Percentiles rank a stretch among this genome's conserved stretches.
Evolutionary conservation across 2,888 invertebrate species (phyloP).

Genomic region (Diarsia mendica): DNA sequence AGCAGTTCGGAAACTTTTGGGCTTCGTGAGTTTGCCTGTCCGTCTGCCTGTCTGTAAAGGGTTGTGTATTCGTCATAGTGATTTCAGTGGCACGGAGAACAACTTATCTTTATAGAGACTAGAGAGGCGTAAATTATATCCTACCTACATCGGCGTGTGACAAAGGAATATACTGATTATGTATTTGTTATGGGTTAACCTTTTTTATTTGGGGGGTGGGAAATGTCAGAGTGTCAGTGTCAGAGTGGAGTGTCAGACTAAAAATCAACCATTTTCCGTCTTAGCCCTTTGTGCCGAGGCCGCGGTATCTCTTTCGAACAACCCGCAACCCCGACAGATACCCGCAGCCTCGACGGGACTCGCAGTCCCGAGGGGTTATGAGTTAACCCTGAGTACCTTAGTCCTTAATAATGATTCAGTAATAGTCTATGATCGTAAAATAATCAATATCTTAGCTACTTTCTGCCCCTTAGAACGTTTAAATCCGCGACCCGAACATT

Average conservation of each 20-base stretch:
- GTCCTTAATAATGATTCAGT: too few relatives aligned
- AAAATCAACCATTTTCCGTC: too few relatives aligned
- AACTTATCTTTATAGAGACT: background rate
- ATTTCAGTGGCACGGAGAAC: constrained; percentile 8
- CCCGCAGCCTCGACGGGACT: too few relatives aligned
- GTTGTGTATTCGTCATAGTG: background rate
- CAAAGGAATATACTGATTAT: background rate
- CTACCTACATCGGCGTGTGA: background rate
- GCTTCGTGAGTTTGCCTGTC: constrained; percentile 6
- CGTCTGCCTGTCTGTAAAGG: background rate
- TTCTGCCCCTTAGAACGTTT: background rate
- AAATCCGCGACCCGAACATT: constrained; percentile 23
- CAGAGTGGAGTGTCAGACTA: too few relatives aligned
- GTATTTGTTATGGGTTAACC: background rate
- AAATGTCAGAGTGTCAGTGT: too few relatives aligned
- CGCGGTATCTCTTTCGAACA: too few relatives aligned
- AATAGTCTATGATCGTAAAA: background rate
- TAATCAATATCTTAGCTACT: constrained; percentile 1
- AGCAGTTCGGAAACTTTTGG: constrained; percentile 20
- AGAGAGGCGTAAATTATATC: background rate
- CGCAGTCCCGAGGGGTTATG: too few relatives aligned
- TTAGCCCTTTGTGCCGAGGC: too few relatives aligned
- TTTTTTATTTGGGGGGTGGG: background rate
- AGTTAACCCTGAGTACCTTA: too few relatives aligned
- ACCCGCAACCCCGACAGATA: too few relatives aligned